Base-by-base conservation (phyloP, 2,113 vertebrate species). In the Epinephelus lanceolatus region DNA sequence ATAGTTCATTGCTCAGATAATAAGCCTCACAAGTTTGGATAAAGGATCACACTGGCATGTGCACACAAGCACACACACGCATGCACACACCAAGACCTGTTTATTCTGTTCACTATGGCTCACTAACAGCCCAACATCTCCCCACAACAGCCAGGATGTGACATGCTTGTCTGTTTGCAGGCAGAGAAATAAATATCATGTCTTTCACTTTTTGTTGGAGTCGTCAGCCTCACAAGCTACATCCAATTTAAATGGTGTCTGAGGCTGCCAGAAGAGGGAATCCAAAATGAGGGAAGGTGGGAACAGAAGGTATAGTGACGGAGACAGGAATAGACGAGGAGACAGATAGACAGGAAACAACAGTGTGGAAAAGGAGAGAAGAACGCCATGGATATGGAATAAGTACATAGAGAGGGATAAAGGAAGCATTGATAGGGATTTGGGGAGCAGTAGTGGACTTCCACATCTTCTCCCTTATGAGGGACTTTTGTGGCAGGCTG, bases 231-330 rank as follows among this genome's bases (percentile, higher is more conserved):
- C 74, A 71, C 25, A 63, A 79, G 74, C 63, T 78, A 37, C 27
- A 56, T 53, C 78, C 63, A 81, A 69, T 83, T 79, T 67, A 82
- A 90, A 79, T 73, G 51, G 76, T 45, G n/a, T 83, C 60, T 85
- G 40, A 76, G 71, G 37, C 78, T 47, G 80, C 33, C 55, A 59
- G 49, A 37, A 18, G 60, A 65, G 15, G 33, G 5, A 49, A 68
- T 77, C 33, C 7, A 8, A 75, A 78, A 40, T 59, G 57, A 66
- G 60, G 40, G 73, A 27, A 53, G 17, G 40, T 56, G 21, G 37
- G 14, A 37, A 55, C 37, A 67, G 18, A 6, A 23, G 37, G 60
- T 65, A 73, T 13, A 37, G 60, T 30, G 21, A 76, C 4, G 7
- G 7, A 67, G 37, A 63, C 53, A 17, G 51, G 70, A 75, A 51